phyloP scores from a whole-genome alignment of 1,140 invertebrate species.

The Chironomus tepperi region DNA sequence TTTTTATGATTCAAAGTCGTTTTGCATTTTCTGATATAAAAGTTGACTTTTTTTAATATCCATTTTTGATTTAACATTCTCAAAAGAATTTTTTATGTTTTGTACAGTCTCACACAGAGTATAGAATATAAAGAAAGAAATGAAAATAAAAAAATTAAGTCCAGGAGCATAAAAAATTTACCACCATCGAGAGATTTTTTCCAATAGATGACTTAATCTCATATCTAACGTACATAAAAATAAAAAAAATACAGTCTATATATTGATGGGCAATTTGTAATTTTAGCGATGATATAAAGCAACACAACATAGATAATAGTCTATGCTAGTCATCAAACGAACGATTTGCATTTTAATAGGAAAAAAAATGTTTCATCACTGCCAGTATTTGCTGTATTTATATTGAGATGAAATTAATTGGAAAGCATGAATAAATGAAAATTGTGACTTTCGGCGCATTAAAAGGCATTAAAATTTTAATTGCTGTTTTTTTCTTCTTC shows the following conservation, averaged over 20 bases:
- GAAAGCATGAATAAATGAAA: not conserved
- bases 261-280: constrained; percentile 6
- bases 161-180: too few species aligned
- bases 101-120: too few species aligned
- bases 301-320: constrained; percentile 2
- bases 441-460: constrained; percentile 18
- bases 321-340: not conserved
- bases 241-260: not conserved
- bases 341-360: constrained; percentile 22
- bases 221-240: not conserved
- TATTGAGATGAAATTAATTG: constrained; percentile 9
- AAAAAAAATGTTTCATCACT: not conserved
- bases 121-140: too few species aligned
- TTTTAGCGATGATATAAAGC: not conserved
- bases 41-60: constrained; percentile 1
- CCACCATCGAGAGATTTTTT: not conserved
- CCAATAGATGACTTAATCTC: constrained; percentile 15
- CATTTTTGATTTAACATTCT: not conserved
- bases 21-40: constrained; percentile 6
- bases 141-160: too few species aligned
- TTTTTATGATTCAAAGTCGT: constrained; percentile 13
- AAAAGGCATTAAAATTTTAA: constrained; percentile 22
- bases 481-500: not conserved
- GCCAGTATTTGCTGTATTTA: too few species aligned
- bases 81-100: too few species aligned